These are phyloP conservation scores for Cydia amplana DNA, from an alignment of 1,140 invertebrate genomes.

Conservation along the genomic window DNA sequence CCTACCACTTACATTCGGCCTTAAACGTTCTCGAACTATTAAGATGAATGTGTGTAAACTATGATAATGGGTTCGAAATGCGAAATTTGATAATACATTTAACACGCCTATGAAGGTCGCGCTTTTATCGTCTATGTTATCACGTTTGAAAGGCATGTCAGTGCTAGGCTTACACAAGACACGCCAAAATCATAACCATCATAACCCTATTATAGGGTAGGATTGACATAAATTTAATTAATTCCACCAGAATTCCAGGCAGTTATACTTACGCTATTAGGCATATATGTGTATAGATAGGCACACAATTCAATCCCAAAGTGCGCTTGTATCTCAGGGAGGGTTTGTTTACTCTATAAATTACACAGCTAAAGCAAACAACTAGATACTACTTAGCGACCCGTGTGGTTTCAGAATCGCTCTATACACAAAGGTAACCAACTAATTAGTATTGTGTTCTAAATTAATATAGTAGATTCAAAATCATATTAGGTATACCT, in stretches of 20 bases:
- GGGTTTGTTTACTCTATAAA: constrained; percentile 27
- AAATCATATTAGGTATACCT: not conserved
- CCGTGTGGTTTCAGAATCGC: constrained; percentile 24
- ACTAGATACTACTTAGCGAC: constrained; percentile 23
- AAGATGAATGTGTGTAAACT: not conserved
- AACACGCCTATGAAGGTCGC: no score
- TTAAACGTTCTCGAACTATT: not conserved
- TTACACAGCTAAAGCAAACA: constrained; percentile 19
- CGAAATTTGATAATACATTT: not conserved
- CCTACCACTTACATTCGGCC: not conserved
- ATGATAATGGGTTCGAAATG: not conserved
- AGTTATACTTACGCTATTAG: not conserved
- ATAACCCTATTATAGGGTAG: not conserved
- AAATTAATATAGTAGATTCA: not conserved
- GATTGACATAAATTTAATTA: not conserved
- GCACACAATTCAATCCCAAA: constrained; percentile 12
- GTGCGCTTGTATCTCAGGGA: constrained; percentile 13
- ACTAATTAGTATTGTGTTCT: constrained; percentile 15
- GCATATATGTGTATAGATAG: not conserved
- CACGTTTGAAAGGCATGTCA: no score
- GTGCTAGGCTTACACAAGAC: no score
- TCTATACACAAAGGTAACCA: constrained; percentile 18
- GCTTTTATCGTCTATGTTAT: no score
- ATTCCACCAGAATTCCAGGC: not conserved
- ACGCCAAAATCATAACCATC: no score